These are phyloP conservation scores for Halocaridina rubra DNA, from an alignment of 2,888 invertebrate species.

Conservation along the genomic window DNA sequence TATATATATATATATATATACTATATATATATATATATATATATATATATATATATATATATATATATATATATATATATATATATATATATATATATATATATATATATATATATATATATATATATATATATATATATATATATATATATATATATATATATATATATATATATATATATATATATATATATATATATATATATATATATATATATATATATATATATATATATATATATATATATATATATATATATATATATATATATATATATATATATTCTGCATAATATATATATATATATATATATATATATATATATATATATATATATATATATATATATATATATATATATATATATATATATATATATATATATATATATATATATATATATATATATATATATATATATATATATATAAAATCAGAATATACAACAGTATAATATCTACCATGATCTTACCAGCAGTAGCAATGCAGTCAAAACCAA, in stretches of 20 bases:
- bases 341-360: conserved; percentile 23
- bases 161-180: conserved; percentile 23
- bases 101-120: not conserved
- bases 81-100: not conserved
- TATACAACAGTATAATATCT: not conserved
- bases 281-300: no score
- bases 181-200: not conserved
- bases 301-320: not conserved
- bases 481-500: conserved; percentile 91
- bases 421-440: not conserved
- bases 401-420: conserved; percentile 23
- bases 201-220: not conserved
- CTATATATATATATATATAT: not conserved
- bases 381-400: conserved; percentile 23
- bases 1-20: no score
- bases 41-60: conserved; percentile 15
- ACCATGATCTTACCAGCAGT: conserved; percentile 68
- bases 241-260: not conserved
- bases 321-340: conserved; percentile 8
- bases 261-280: not conserved
- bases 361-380: conserved; percentile 23
- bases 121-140: conserved; percentile 16
- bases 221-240: not conserved
- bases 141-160: conserved; percentile 18
- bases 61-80: conserved; percentile 4